phyloP scores from a whole-genome alignment of 2,797 vertebrate genomes.

The Sebastes vulpes region DNA sequence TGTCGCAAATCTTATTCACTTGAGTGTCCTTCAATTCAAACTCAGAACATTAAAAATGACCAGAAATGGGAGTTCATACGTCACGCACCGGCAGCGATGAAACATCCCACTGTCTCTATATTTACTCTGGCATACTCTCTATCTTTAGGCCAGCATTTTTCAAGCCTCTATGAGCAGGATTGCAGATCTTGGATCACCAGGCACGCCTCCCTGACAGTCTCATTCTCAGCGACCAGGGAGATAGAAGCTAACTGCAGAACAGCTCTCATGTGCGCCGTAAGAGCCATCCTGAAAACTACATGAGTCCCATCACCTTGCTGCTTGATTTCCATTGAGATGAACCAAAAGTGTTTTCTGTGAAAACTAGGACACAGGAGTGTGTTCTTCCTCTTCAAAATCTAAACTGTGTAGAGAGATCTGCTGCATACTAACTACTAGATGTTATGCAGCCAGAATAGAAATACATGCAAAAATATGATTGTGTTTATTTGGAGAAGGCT shows the following conservation, averaged over 20 bases:
- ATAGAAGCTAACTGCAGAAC: constrained; percentile 16
- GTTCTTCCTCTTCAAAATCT: not conserved
- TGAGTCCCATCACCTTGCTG: not conserved
- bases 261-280: not conserved
- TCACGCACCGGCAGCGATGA: constrained; percentile 16
- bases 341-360: not conserved
- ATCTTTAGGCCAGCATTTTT: constrained; percentile 41
- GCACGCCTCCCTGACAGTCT: not conserved
- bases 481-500: not conserved
- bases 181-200: constrained; percentile 28
- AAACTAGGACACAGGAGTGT: constrained; percentile 24
- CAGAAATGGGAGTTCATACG: constrained; percentile 12
- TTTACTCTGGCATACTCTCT: constrained; percentile 20
- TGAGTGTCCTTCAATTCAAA: constrained; percentile 24
- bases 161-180: constrained; percentile 39
- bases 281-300: not conserved
- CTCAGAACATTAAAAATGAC: constrained; percentile 24
- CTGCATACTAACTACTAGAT: not conserved
- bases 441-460: not conserved
- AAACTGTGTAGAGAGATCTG: not conserved
- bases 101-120: constrained; percentile 30
- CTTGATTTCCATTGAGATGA: constrained; percentile 24
- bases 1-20: constrained; percentile 8
- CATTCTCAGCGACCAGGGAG: not conserved
- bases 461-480: not conserved